Evolutionary conservation across 2,797 vertebrate genomes (phyloP).

Genomic region (Fringilla coelebs): DNA sequence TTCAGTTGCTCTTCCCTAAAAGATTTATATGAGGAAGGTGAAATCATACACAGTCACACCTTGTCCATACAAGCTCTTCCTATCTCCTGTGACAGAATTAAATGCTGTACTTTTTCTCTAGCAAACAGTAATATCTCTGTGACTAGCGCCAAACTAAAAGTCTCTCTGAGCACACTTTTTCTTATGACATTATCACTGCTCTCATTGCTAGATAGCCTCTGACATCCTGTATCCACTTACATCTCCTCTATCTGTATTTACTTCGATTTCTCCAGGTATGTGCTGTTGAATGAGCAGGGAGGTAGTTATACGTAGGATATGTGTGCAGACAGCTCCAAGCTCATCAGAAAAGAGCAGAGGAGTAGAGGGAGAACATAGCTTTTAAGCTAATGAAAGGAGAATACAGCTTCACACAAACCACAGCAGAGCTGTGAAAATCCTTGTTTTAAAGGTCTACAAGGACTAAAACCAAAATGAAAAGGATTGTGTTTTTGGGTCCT

Average conservation of each 20-base stretch:
- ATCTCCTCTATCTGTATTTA: neutral
- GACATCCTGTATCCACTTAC: neutral
- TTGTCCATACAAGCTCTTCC: constrained; percentile 8
- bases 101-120: neutral
- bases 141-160: neutral
- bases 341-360: neutral
- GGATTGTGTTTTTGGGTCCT: neutral
- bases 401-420: neutral
- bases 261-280: neutral
- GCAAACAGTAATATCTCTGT: neutral
- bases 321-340: neutral
- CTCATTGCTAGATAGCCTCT: neutral
- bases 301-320: neutral
- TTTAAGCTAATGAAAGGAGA: neutral
- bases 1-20: constrained; percentile 45
- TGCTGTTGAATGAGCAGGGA: neutral
- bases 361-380: neutral
- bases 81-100: neutral
- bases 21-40: constrained; percentile 34
- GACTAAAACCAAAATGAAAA: neutral
- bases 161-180: neutral
- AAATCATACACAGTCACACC: constrained; percentile 27
- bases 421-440: neutral
- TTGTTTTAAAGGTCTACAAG: neutral
- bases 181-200: neutral